Evolutionary conservation across 2,888 invertebrate genomes (phyloP).

Genomic region (Sabellastarte sp.): DNA sequence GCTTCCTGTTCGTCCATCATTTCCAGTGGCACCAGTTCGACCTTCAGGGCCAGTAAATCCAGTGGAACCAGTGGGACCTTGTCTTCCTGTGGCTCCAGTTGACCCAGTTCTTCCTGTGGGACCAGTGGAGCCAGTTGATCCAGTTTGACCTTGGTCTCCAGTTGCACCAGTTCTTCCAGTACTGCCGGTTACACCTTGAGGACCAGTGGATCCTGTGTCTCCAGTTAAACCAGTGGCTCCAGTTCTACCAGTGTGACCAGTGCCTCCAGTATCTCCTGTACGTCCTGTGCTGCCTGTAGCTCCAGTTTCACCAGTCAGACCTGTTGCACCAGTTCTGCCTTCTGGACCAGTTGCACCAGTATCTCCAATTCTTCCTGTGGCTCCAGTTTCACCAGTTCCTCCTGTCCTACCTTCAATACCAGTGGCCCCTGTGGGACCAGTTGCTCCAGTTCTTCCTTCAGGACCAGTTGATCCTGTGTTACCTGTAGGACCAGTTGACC

Average conservation of each 20-base stretch:
- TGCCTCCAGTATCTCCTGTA: conserved; percentile 17
- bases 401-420: not conserved
- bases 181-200: conserved; percentile 4
- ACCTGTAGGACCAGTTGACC: conserved; percentile 9
- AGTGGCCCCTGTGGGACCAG: conserved; percentile 4
- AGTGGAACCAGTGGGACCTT: conserved; percentile 18
- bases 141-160: conserved; percentile 11
- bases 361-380: not conserved
- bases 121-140: conserved; percentile 14
- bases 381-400: not conserved
- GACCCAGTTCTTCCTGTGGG: conserved; percentile 24
- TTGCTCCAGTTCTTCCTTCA: conserved; percentile 6
- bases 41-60: conserved; percentile 9
- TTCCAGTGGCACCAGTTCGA: conserved; percentile 2
- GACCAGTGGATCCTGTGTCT: conserved; percentile 11
- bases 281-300: conserved; percentile 1
- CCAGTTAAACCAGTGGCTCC: conserved; percentile 14
- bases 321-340: conserved; percentile 1
- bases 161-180: conserved; percentile 10
- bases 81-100: conserved; percentile 21
- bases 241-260: conserved; percentile 12
- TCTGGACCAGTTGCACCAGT: not conserved
- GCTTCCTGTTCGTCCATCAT: conserved; percentile 17
- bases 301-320: conserved; percentile 11
- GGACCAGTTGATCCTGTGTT: conserved; percentile 8